phyloP scores from a whole-genome alignment of 2,113 vertebrate species.

The Pavo muticus region DNA sequence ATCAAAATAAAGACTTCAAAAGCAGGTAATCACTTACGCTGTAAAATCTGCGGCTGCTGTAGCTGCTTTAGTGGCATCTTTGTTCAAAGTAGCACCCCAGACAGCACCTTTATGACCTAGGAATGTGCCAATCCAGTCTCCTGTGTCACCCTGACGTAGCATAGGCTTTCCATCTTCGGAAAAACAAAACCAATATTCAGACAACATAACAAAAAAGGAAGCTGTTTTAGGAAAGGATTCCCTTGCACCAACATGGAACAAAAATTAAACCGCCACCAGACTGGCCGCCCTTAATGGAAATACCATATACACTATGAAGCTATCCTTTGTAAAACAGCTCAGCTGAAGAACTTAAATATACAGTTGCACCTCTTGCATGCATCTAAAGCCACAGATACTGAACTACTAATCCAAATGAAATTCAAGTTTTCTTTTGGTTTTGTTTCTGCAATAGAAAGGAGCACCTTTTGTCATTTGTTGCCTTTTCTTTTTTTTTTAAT shows the following conservation, averaged over 20 bases:
- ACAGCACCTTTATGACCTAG: conserved; percentile 98
- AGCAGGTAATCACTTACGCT: conserved; percentile 85
- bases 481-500: not conserved
- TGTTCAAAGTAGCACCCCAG: conserved; percentile 98
- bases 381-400: fast-evolving
- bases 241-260: not conserved
- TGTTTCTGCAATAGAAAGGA: not conserved
- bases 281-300: not conserved
- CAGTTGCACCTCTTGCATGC: not conserved
- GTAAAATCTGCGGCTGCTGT: conserved; percentile 98
- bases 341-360: not conserved
- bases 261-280: not conserved
- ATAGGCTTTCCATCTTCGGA: conserved; percentile 96
- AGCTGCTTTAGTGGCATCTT: conserved; percentile 95
- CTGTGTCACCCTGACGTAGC: conserved; percentile 98
- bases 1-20: not conserved
- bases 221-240: not conserved
- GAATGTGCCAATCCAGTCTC: conserved; percentile 99
- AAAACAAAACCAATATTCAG: not conserved
- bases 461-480: fast-evolving
- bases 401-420: not conserved
- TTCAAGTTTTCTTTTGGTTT: not conserved
- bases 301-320: fast-evolving
- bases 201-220: not conserved
- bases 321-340: not conserved